Evolutionary conservation across 1,140 invertebrate species (phyloP).

Genomic region (Oppia nitens): DNA sequence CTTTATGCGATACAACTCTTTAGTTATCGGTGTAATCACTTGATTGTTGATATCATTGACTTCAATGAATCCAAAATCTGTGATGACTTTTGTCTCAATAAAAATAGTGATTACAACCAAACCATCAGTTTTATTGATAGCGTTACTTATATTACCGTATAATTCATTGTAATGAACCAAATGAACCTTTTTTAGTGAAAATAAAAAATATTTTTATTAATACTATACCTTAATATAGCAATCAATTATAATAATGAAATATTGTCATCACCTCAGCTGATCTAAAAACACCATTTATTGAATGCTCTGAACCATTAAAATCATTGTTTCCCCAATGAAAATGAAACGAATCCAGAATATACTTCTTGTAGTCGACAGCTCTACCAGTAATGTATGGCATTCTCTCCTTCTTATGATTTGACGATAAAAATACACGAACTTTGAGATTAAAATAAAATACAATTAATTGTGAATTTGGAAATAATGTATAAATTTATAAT

Average conservation of each 20-base stretch:
- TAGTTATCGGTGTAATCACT: neutral
- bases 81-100: slow-evolving; percentile 25
- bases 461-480: neutral
- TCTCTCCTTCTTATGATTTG: neutral
- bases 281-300: slow-evolving; percentile 45
- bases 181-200: slow-evolving; percentile 42
- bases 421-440: neutral
- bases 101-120: slow-evolving; percentile 48
- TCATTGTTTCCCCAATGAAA: slow-evolving; percentile 72
- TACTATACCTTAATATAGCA: too few relatives aligned
- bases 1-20: neutral
- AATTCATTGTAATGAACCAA: slow-evolving; percentile 45
- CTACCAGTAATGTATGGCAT: neutral
- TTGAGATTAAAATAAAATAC: neutral
- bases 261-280: slow-evolving; percentile 24
- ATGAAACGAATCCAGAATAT: slow-evolving; percentile 42
- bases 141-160: slow-evolving; percentile 36
- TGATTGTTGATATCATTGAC: neutral
- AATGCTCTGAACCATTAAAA: slow-evolving; percentile 65
- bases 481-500: neutral
- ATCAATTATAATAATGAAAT: too few relatives aligned
- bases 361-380: neutral
- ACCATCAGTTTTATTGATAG: slow-evolving; percentile 38
- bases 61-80: too few relatives aligned
- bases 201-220: slow-evolving; percentile 15